Conservation (phyloP, 2,888 invertebrate species). For the Catocala sponsa region DNA sequence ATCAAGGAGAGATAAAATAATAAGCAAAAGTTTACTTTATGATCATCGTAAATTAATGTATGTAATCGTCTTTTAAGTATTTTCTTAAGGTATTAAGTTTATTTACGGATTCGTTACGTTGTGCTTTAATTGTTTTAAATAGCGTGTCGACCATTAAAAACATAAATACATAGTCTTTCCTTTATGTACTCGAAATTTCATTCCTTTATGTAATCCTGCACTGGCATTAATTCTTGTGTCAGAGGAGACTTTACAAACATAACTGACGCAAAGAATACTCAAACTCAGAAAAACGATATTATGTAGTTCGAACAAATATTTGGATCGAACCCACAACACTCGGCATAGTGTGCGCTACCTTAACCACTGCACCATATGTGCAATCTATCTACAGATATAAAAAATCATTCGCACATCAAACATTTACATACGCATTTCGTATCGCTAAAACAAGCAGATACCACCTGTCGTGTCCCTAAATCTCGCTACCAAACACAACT, state of each 20-base stretch:
- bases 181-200: no score
- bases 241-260: no score
- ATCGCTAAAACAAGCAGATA: conserved; percentile 10
- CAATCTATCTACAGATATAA: no score
- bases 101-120: neutral
- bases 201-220: no score
- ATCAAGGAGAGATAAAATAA: conserved; percentile 49
- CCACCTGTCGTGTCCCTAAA: conserved; percentile 5
- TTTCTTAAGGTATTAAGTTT: no score
- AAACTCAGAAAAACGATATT: no score
- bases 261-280: no score
- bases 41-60: neutral
- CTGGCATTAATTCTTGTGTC: no score
- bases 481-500: conserved; percentile 14
- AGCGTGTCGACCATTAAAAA: no score
- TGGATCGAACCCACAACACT: neutral
- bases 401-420: neutral
- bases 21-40: conserved; percentile 19
- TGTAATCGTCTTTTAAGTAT: neutral
- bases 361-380: no score
- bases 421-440: neutral
- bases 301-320: neutral
- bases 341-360: no score
- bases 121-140: neutral
- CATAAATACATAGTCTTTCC: no score